phyloP scores from a whole-genome alignment of 2,888 invertebrate genomes.

The Phyto melanocephala region DNA sequence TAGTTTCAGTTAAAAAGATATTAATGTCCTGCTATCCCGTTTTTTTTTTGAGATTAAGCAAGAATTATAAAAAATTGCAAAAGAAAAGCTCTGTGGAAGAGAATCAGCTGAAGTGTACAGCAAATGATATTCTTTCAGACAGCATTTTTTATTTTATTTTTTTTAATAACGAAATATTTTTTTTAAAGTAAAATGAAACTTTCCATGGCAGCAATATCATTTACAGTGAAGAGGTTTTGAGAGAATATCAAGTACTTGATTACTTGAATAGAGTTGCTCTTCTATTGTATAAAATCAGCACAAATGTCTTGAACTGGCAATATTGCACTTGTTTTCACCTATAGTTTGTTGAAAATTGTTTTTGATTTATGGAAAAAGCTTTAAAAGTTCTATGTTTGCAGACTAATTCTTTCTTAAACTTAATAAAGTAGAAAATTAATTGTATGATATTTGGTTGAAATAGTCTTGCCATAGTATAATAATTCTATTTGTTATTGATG shows the following conservation, averaged over 20 bases:
- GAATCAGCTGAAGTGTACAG: not conserved
- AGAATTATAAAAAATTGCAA: not conserved
- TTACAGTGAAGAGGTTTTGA: conserved; percentile 19
- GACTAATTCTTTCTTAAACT: too few relatives aligned
- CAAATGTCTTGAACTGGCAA: too few relatives aligned
- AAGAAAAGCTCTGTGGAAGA: not conserved
- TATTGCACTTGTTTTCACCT: too few relatives aligned
- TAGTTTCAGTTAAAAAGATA: not conserved
- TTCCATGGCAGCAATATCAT: not conserved
- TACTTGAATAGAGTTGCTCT: not conserved
- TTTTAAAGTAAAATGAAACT: not conserved
- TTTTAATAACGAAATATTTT: not conserved
- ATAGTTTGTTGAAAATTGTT: too few relatives aligned
- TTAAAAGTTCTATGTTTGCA: not conserved
- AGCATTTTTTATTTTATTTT: not conserved
- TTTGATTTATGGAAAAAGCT: too few relatives aligned
- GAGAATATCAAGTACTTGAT: not conserved
- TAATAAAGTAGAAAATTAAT: too few relatives aligned
- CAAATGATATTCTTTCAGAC: too few relatives aligned
- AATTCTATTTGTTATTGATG: too few relatives aligned
- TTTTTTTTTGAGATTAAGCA: not conserved
- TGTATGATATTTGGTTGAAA: too few relatives aligned
- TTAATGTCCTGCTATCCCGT: not conserved
- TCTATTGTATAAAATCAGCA: too few relatives aligned
- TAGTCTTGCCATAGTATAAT: too few relatives aligned